Base-by-base conservation (phyloP, 2,797 vertebrate genomes). In the Dendrocincla tyrannina region DNA sequence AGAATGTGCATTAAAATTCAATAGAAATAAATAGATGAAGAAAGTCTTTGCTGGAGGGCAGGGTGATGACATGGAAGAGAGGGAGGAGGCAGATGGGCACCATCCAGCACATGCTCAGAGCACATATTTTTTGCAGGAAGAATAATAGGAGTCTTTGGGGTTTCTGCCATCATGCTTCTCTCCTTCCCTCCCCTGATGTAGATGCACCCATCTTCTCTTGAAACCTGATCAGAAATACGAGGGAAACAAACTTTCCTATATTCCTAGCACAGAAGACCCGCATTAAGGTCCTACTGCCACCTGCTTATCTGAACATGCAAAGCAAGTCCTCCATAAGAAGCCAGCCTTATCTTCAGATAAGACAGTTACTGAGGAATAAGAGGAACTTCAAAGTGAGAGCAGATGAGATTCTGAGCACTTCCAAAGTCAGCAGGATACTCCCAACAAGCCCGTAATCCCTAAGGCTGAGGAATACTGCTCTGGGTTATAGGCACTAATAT, bases 291-390 rank as follows among this genome's bases (percentile, higher is more conserved):
- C 58, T 95, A 68, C 88, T 75, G 75, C 73, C 83, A 83, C 66
- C 73, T 91, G 39, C 46, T 94, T 83, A 86, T 84, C 83, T 86
- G 32, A 93, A 81, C 32, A 32, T 56, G 73, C 44, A 89, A 92
- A 91, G 56, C 47, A 30, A 42, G 42, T 63, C 20, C 62, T 72
- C 35, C 17, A 4, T 32, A 37, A 84, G 35, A 85, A 84, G 62
- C 16, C 59, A 88, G 63, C 35, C 35, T 90, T 2, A 30, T 30
- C 70, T 86, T 62, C 62, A 91, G 39, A 15, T 39, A 64, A 59
- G 39, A 80, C 11, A 55, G n/a, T 22, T 76, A 74, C 30, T 55
- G 50, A 75, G 30, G 39, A 72, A 12, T 53, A 80, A 86, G 37
- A 80, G 17, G 28, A 67, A 81, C 55, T 82, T 72, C 81, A 77